Base-by-base conservation (phyloP, 2,113 vertebrate genomes). In the Lethenteron reissneri region DNA sequence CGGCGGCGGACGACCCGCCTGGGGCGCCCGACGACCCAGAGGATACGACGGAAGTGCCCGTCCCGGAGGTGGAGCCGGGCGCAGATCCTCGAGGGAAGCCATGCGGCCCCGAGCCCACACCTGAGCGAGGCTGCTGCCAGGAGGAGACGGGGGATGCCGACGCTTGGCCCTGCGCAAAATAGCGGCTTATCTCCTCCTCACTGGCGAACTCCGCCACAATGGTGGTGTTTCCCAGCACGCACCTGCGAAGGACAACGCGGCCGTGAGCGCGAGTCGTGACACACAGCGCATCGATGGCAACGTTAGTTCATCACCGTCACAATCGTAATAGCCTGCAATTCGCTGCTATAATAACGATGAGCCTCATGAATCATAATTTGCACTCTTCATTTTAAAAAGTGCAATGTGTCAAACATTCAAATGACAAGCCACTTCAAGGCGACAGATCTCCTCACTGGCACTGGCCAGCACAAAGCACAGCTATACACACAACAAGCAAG, bases 121-220 rank as follows among this genome's bases (percentile, higher is more conserved):
- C 64, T 17, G 64, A 21, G n/a, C 64, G 84, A 77, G 89, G 79
- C 74, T 96, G 94, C 94, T 92, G 97, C 86, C 86, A 77, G 17
- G 88, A 85, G 81, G 91, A 87, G 78, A 89, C 84, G 78, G 87
- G 83, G 84, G 95, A 80, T 77, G 92, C 83, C 85, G 95, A 80
- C 77, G 94, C 90, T 90, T 92, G 92, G 85, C 92, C 92, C 94
- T 99, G 94, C 97, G 94, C 92, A 95, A 97, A 99, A 88, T 97
- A 97, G 84, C 92, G 89, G 83, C 85, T 97, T 78, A 99, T 95
- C 88, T 99, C 94, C 87, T 99, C 94, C 86, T 99, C 92, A 79
- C 90, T 96, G 84, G 91, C 94, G 84, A 97, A 92, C 83, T 99
- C 92, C 76, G 94, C 94, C 79, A 99, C 87, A 83, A 99, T 99